Conservation (phyloP, 2,797 vertebrate species). For the Nyctibius grandis region DNA sequence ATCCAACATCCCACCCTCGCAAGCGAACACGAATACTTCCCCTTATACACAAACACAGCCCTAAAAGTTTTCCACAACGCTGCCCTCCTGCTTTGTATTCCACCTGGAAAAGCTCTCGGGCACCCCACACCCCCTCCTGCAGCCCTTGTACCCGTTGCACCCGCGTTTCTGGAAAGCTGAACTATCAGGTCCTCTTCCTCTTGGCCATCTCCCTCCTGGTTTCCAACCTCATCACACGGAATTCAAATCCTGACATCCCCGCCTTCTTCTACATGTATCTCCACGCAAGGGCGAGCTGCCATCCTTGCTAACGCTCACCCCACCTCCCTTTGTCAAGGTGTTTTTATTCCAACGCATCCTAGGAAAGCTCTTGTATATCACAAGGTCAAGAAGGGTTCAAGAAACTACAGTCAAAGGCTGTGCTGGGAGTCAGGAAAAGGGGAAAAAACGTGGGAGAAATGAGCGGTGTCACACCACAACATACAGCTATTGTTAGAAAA, state of each 20-base stretch:
- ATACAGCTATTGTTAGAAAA: neutral
- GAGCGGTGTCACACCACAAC: accelerated
- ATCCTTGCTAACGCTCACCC: neutral
- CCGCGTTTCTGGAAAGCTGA: neutral
- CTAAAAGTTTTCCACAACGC: neutral
- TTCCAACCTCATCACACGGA: neutral
- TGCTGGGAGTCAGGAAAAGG: neutral
- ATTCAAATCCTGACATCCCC: neutral
- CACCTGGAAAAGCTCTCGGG: neutral
- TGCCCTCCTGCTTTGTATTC: neutral
- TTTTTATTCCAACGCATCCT: neutral
- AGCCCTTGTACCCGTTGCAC: neutral
- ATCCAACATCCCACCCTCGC: neutral
- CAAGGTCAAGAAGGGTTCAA: neutral
- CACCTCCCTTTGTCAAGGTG: accelerated
- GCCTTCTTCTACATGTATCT: accelerated
- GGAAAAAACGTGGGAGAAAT: neutral
- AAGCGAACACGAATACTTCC: accelerated
- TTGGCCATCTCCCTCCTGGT: neutral
- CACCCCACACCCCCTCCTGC: too few relatives aligned
- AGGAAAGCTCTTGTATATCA: neutral
- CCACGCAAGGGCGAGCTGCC: neutral
- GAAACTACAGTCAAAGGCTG: neutral
- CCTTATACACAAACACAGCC: neutral
- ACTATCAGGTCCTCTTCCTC: neutral